Evolutionary conservation across 1,140 invertebrate genomes (phyloP).

Genomic region (Diorhabda elongata): DNA sequence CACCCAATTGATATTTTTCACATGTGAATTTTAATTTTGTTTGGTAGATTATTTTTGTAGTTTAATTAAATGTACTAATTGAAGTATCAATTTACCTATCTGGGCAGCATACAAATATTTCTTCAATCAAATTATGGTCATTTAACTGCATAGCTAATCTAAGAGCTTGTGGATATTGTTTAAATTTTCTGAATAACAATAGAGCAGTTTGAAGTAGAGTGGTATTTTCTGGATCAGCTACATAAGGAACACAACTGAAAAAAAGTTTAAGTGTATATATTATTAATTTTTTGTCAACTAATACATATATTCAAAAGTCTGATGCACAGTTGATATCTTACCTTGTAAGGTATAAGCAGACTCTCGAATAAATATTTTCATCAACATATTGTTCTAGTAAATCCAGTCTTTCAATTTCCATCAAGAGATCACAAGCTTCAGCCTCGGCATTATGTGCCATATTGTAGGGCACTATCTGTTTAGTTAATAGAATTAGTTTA

Average conservation of each 20-base stretch:
- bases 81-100: constrained; percentile 68
- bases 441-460: constrained; percentile 99
- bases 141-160: constrained; percentile 94
- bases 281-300: not conserved
- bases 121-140: constrained; percentile 75
- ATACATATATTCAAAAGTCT: not conserved
- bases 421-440: constrained; percentile 96
- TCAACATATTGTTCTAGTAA: constrained; percentile 89
- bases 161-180: constrained; percentile 90
- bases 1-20: no score
- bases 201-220: constrained; percentile 83
- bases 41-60: no score
- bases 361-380: constrained; percentile 85
- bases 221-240: constrained; percentile 94
- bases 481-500: constrained; percentile 69
- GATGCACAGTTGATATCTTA: constrained; percentile 42
- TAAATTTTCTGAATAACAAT: constrained; percentile 86
- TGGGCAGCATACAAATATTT: constrained; percentile 81
- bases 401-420: constrained; percentile 95
- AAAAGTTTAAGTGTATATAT: constrained; percentile 5
- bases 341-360: constrained; percentile 93
- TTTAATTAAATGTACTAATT: no score
- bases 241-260: constrained; percentile 92
- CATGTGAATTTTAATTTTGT: no score
- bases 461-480: constrained; percentile 93